Evolutionary conservation across 2,888 invertebrate species (phyloP).

Genomic region (Drosophila tripunctata): DNA sequence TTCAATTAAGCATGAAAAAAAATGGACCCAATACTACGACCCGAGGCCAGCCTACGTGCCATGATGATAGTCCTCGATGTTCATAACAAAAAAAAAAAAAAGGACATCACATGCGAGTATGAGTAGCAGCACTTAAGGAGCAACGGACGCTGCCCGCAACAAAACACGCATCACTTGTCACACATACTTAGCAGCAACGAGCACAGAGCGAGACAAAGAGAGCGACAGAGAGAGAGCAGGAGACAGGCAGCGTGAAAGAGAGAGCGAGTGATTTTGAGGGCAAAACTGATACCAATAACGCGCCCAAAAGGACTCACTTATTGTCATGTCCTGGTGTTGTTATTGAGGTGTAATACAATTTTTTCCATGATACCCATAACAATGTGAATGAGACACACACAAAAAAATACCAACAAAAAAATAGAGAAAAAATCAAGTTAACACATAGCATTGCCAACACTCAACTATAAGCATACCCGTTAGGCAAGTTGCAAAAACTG

Average conservation of each 20-base stretch:
- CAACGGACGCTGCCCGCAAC: constrained; percentile 74
- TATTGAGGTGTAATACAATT: constrained; percentile 84
- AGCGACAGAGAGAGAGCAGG: neutral
- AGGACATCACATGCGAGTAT: constrained; percentile 66
- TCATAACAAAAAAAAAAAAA: constrained; percentile 53
- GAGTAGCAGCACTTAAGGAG: constrained; percentile 80
- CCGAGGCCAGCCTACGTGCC: constrained; percentile 47
- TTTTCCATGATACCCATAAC: constrained; percentile 81
- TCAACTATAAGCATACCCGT: too few relatives aligned
- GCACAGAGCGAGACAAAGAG: neutral
- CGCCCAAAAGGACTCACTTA: constrained; percentile 60
- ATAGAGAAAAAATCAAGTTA: neutral
- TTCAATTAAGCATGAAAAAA: constrained; percentile 84
- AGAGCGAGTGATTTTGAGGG: neutral
- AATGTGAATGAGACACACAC: constrained; percentile 34
- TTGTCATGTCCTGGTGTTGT: constrained; percentile 82
- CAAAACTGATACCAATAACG: constrained; percentile 34
- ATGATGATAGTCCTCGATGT: constrained; percentile 46
- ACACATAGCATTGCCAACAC: too few relatives aligned
- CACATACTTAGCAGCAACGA: constrained; percentile 73
- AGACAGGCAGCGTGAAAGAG: neutral
- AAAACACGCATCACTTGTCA: constrained; percentile 84
- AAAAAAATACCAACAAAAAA: neutral
- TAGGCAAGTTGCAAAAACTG: too few relatives aligned
- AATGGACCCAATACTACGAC: constrained; percentile 33